Percentiles rank a stretch among this genome's conserved stretches.
phyloP scores from a whole-genome alignment of 2,797 vertebrate genomes.

The Nyctalus aviator region DNA sequence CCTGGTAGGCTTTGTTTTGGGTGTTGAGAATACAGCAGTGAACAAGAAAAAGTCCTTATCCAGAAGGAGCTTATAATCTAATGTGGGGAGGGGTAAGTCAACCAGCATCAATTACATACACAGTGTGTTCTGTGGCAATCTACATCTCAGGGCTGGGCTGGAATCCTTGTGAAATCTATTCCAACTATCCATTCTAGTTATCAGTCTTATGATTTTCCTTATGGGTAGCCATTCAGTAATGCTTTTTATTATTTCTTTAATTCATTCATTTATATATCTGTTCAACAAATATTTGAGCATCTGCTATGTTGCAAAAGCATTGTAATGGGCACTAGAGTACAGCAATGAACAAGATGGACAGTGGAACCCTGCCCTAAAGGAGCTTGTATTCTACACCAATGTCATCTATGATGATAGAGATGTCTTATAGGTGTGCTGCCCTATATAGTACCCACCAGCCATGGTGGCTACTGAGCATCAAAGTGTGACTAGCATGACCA shows the following conservation, averaged over 20 bases:
- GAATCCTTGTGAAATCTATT: not conserved
- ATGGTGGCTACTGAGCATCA: not conserved
- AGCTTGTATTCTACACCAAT: not conserved
- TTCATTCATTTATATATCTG: not conserved
- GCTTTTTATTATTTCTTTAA: not conserved
- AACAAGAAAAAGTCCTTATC: not conserved
- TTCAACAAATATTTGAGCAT: not conserved
- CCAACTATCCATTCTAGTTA: not conserved
- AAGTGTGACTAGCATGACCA: not conserved
- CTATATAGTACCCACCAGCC: too few species aligned
- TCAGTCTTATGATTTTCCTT: not conserved
- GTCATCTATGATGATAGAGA: not conserved
- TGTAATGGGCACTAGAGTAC: not conserved
- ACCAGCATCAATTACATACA: not conserved
- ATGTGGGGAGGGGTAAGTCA: not conserved
- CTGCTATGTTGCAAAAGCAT: not conserved
- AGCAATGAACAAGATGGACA: not conserved
- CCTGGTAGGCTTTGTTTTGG: not conserved
- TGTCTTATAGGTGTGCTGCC: not conserved
- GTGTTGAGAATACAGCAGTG: not conserved
- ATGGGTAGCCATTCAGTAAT: not conserved
- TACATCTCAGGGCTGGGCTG: not conserved
- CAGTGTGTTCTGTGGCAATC: not conserved
- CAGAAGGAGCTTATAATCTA: not conserved
- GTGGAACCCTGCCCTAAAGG: not conserved